Percentiles rank a stretch among this genome's conserved stretches.
These are phyloP conservation scores for Nephrotoma flavescens DNA, from an alignment of 2,888 invertebrate species.

Conservation along the genomic window DNA sequence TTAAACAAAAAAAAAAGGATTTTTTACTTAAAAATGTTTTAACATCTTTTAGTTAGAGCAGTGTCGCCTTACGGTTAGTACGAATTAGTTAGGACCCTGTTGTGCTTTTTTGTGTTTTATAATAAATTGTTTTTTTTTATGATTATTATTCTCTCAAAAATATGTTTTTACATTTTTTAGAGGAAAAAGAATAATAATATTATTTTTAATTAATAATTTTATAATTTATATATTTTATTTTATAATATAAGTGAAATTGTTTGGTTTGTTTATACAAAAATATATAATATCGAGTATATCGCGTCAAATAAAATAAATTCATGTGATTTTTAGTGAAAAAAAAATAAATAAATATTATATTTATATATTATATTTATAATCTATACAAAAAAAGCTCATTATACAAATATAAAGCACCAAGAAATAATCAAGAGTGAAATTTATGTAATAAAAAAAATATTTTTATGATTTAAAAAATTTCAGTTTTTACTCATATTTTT, in stretches of 20 bases:
- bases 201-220: background rate
- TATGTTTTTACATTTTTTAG: background rate
- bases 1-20: constrained; percentile 19
- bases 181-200: background rate
- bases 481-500: background rate
- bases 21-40: constrained; percentile 27
- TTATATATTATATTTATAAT: background rate
- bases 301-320: background rate
- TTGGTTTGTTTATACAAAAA: background rate
- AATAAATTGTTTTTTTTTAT: background rate
- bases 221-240: background rate
- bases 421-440: background rate
- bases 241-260: background rate
- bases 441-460: background rate
- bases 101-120: constrained; percentile 16
- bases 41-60: constrained; percentile 31
- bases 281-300: background rate
- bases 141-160: background rate
- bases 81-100: constrained; percentile 26
- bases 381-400: background rate
- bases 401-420: background rate
- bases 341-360: background rate
- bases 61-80: constrained; percentile 36
- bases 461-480: background rate
- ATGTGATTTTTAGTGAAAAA: background rate